Conservation (phyloP, 2,113 vertebrate genomes). For the Malurus elegans region DNA sequence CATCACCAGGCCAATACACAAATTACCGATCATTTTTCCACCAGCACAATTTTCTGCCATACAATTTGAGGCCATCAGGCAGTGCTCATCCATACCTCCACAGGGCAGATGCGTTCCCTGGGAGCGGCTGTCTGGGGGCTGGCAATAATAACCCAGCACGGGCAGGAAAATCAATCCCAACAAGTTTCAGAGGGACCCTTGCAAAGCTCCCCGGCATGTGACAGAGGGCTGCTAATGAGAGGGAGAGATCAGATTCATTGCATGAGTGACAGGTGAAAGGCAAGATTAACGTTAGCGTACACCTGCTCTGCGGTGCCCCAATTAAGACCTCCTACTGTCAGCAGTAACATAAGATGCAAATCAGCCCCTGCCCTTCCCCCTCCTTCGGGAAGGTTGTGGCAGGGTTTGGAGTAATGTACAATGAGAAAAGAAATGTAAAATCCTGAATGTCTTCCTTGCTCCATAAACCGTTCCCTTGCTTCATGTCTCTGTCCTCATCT, state of each 20-base stretch:
- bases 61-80: slow-evolving; percentile 38
- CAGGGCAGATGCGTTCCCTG: slow-evolving; percentile 10
- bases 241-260: slow-evolving; percentile 62
- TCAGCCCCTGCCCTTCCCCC: slow-evolving; percentile 19
- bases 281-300: slow-evolving; percentile 65
- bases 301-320: slow-evolving; percentile 76
- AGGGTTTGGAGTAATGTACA: slow-evolving; percentile 28
- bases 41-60: background rate
- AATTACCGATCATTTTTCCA: slow-evolving; percentile 15
- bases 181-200: slow-evolving; percentile 77
- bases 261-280: slow-evolving; percentile 78
- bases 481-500: background rate
- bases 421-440: slow-evolving; percentile 21
- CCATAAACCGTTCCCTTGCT: background rate
- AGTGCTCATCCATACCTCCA: background rate
- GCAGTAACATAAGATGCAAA: slow-evolving; percentile 67
- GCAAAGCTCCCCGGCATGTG: slow-evolving; percentile 57
- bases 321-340: slow-evolving; percentile 75
- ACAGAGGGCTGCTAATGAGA: slow-evolving; percentile 78
- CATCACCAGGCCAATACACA: background rate
- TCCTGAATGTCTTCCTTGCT: background rate
- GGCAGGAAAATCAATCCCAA: slow-evolving; percentile 79
- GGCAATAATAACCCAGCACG: slow-evolving; percentile 69
- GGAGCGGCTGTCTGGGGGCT: slow-evolving; percentile 56
- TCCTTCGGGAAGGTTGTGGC: background rate